These are phyloP conservation scores for Eclectus roratus DNA, from an alignment of 2,113 vertebrate species.

Conservation along the genomic window DNA sequence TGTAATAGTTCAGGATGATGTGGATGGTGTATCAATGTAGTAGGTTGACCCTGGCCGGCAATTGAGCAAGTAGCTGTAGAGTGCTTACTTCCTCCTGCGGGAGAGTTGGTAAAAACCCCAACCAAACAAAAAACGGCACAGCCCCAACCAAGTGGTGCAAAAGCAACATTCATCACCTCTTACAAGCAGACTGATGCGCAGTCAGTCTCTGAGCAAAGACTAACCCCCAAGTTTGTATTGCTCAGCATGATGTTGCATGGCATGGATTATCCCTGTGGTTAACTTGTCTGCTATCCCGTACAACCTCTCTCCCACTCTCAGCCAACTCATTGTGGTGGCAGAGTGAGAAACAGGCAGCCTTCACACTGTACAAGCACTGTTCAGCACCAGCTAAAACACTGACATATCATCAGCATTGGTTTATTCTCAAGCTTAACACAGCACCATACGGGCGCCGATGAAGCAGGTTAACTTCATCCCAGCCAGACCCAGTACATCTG, in stretches of 20 bases:
- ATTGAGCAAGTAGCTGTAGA: background rate
- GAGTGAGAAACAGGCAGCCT: background rate
- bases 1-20: background rate
- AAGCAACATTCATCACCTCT: background rate
- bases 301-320: background rate
- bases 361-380: background rate
- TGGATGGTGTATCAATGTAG: background rate
- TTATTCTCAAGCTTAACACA: background rate
- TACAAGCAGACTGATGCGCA: background rate
- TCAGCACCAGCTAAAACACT: background rate
- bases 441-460: background rate
- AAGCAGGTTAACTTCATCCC: background rate
- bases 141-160: background rate
- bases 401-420: background rate
- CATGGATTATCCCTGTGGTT: background rate
- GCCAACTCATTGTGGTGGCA: background rate
- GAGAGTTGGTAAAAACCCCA: background rate
- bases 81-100: rapidly evolving
- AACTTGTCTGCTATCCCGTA: background rate
- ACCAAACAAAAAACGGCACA: too few relatives aligned
- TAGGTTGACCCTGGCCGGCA: background rate
- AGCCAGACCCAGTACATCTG: background rate
- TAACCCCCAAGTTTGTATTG: rapidly evolving
- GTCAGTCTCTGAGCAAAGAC: background rate
- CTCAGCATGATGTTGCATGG: background rate